These are phyloP conservation scores for Ailuropoda melanoleuca DNA, from an alignment of 2,113 vertebrate species.

Conservation along the genomic window DNA sequence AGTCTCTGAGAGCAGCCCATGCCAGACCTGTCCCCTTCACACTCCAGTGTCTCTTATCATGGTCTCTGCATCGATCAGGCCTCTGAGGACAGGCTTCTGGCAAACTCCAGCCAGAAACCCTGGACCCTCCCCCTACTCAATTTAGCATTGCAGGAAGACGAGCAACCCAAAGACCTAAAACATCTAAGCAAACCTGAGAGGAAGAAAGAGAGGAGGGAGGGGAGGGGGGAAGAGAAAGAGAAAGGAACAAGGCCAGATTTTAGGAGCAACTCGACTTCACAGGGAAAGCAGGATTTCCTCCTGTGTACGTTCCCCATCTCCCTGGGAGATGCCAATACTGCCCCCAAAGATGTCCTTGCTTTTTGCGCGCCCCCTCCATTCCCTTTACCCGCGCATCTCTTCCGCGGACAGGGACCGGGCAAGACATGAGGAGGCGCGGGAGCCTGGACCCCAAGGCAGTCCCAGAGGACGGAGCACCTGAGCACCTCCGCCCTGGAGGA, in stretches of 20 bases:
- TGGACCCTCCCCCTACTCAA: not conserved
- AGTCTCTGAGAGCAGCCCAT: not conserved
- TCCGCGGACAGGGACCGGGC: too few species aligned
- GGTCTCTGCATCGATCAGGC: not conserved
- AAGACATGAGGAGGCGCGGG: not conserved
- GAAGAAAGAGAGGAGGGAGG: not conserved
- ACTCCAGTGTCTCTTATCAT: slow-evolving; percentile 54
- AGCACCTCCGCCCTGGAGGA: not conserved
- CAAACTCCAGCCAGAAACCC: not conserved
- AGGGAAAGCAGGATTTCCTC: not conserved
- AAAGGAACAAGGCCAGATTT: not conserved
- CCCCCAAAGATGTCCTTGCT: slow-evolving; percentile 19
- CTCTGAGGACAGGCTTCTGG: not conserved
- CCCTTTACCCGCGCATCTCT: not conserved
- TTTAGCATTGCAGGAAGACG: not conserved
- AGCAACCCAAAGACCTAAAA: not conserved
- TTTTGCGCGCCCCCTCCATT: not conserved
- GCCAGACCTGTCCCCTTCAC: slow-evolving; percentile 52
- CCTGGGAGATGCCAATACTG: not conserved
- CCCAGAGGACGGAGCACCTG: not conserved
- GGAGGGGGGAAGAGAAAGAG: not conserved
- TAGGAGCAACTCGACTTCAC: not conserved
- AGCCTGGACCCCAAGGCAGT: not conserved
- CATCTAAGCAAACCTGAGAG: not conserved
- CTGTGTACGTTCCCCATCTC: not conserved